phyloP scores from a whole-genome alignment of 2,113 vertebrate species.

The Notarius quadriscutis region DNA sequence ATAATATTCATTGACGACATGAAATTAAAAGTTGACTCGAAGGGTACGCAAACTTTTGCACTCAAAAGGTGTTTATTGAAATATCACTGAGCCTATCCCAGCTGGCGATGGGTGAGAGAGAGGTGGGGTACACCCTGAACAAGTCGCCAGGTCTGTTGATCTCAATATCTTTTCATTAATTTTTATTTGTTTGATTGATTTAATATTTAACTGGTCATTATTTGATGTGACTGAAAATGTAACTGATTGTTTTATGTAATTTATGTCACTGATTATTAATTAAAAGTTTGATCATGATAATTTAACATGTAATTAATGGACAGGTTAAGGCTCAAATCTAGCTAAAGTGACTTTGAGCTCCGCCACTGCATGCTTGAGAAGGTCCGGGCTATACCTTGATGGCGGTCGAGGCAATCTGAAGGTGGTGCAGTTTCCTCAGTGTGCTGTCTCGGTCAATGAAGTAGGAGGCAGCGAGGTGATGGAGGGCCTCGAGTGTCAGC shows the following conservation, averaged over 20 bases:
- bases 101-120: too few species aligned
- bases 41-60: neutral
- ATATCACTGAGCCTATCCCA: neutral
- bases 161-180: neutral
- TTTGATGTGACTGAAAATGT: too few species aligned
- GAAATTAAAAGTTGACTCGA: neutral
- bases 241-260: too few species aligned
- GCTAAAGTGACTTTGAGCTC: neutral
- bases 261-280: neutral
- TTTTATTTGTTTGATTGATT: neutral
- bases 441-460: slow-evolving; percentile 81
- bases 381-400: slow-evolving; percentile 69
- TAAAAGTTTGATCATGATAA: neutral
- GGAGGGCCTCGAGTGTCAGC: slow-evolving; percentile 75
- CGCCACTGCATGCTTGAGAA: too few species aligned
- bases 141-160: too few species aligned
- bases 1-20: neutral
- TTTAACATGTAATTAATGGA: neutral
- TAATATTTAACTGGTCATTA: neutral
- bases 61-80: neutral
- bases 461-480: slow-evolving; percentile 80
- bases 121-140: too few species aligned
- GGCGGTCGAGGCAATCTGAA: slow-evolving; percentile 77
- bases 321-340: neutral
- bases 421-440: slow-evolving; percentile 76